Percentiles rank a stretch among this genome's conserved stretches.
Evolutionary conservation across 1,140 invertebrate genomes (phyloP).

Genomic region (Berghia stephanieae): DNA sequence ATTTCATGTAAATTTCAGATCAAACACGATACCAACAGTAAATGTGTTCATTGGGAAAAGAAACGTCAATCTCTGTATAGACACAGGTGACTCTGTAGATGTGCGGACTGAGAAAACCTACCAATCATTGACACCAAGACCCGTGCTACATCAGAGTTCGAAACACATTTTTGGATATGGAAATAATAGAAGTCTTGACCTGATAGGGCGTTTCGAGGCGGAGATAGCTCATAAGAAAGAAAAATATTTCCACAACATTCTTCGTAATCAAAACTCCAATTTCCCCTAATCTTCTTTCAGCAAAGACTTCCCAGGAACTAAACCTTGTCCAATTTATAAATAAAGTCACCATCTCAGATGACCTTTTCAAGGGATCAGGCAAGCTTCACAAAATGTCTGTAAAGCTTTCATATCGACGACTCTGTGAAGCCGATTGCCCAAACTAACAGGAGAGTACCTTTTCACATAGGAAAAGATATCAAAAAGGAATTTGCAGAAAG

Average conservation of each 20-base stretch:
- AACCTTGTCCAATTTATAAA: not conserved
- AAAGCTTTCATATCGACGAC: slow-evolving; percentile 31
- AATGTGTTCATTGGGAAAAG: not conserved
- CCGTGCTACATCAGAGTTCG: not conserved
- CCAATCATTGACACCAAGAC: not conserved
- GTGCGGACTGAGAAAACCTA: not conserved
- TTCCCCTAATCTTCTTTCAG: not conserved
- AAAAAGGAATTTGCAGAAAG: slow-evolving; percentile 25
- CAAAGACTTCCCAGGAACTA: not conserved
- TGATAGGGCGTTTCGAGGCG: not conserved
- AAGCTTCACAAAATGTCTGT: slow-evolving; percentile 31
- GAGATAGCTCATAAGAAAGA: not conserved
- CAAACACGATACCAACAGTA: not conserved
- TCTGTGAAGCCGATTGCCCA: slow-evolving; percentile 28
- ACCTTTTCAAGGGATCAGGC: slow-evolving; percentile 3
- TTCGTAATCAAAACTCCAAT: not conserved
- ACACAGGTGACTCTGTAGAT: not conserved
- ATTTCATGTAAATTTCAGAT: not conserved
- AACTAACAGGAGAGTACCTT: slow-evolving; percentile 26
- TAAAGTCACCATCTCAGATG: not conserved
- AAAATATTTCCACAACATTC: no score
- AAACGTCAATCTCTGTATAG: not conserved
- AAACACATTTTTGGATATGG: not conserved
- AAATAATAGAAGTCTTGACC: not conserved
- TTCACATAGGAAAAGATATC: slow-evolving; percentile 19